phyloP scores from a whole-genome alignment of 2,888 invertebrate species.

The Nephrotoma guestfalica region DNA sequence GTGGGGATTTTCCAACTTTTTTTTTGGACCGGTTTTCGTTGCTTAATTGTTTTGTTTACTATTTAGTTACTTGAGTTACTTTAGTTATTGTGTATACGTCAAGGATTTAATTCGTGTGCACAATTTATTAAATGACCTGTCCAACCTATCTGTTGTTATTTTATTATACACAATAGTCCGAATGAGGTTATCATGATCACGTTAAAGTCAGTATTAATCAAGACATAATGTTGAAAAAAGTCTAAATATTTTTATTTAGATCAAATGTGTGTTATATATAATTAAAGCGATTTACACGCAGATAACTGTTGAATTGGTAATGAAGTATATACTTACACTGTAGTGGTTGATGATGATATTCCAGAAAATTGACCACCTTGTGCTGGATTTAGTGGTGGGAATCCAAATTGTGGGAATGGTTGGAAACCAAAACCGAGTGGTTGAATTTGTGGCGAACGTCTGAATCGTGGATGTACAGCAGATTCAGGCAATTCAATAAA shows the following conservation, averaged over 20 bases:
- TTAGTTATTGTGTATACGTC: not conserved
- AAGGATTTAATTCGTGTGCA: not conserved
- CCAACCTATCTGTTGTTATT: not conserved
- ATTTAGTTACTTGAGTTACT: not conserved
- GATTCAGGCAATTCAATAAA: not conserved
- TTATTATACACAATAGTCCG: not conserved
- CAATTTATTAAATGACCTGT: not conserved
- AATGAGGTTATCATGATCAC: not conserved
- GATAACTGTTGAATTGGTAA: too few species aligned
- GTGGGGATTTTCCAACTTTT: not conserved
- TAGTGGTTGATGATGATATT: not conserved
- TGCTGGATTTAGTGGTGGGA: not conserved
- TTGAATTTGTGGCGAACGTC: conserved; percentile 1
- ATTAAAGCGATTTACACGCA: too few species aligned
- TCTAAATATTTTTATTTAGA: not conserved
- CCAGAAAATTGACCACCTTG: not conserved
- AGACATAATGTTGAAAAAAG: not conserved
- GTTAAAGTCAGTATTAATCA: not conserved
- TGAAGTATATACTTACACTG: not conserved
- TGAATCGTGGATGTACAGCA: not conserved
- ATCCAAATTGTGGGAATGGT: not conserved
- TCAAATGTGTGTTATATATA: not conserved
- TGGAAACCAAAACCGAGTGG: not conserved
- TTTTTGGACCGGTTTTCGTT: not conserved
- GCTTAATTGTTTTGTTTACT: not conserved